These are phyloP conservation scores for Tenthredo livida DNA, from an alignment of 2,888 invertebrate genomes.

Conservation along the genomic window DNA sequence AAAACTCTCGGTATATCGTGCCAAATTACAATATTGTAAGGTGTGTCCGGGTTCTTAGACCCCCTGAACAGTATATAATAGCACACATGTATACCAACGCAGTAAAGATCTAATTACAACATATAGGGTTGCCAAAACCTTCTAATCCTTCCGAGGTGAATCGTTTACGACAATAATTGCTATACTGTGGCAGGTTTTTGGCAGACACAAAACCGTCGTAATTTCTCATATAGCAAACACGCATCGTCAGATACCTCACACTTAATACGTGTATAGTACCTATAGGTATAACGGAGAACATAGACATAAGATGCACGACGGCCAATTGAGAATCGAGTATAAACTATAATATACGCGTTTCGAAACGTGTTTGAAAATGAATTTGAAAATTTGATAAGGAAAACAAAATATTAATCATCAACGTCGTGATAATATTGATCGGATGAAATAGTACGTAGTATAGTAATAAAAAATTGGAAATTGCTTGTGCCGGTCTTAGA, in stretches of 20 bases:
- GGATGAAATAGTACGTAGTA: background rate
- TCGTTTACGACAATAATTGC: background rate
- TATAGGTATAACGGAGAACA: background rate
- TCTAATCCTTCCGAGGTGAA: background rate
- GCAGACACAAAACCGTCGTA: background rate
- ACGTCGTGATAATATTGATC: background rate
- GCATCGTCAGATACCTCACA: background rate
- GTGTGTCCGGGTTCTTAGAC: too few relatives aligned
- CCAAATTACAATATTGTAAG: background rate
- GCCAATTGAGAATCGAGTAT: background rate
- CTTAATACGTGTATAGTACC: too few relatives aligned
- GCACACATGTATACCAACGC: too few relatives aligned
- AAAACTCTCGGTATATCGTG: too few relatives aligned
- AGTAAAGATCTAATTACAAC: constrained; percentile 14
- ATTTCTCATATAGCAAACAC: background rate
- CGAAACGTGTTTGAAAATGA: background rate
- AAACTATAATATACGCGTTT: too few relatives aligned
- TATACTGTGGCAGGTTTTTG: background rate
- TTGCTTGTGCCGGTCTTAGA: background rate
- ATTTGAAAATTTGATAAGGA: too few relatives aligned
- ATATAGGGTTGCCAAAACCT: background rate
- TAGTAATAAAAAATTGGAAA: background rate
- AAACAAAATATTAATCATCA: background rate
- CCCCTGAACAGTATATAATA: too few relatives aligned
- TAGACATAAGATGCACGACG: background rate